Evolutionary conservation across 2,113 vertebrate species (phyloP), one percentile per base, ranked within the genome.

Genomic region (Camelus dromedarius): DNA sequence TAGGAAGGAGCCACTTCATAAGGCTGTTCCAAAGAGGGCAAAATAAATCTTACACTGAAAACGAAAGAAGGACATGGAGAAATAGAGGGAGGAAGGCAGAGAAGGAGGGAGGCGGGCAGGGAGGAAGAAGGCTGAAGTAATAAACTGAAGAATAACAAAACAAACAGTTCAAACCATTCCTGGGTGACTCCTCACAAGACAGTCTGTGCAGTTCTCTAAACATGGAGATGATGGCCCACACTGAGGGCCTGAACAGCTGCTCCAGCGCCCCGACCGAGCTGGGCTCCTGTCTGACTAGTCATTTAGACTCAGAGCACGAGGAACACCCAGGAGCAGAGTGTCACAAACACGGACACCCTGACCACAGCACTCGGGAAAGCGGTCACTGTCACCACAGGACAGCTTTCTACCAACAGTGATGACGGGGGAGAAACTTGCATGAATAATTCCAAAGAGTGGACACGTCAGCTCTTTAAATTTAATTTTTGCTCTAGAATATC

Each of bases 141-240:
- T 66, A 81, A 84, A 85, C 5, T 9, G 14, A 79, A 56, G 77
- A 70, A 20, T 0, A 93, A 81, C 16, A 64, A 73, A 93, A 80
- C n/a, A 30, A 93, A 64, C 9, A 48, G 70, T 70, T 50, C 14
- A 46, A 32, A 89, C 66, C 35, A 9, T 42, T n/a, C 84, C 42
- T 32, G 46, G 10, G 52, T 66, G 79, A 81, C 66, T 60, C 72
- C 48, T 81, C 83, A 52, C 42, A 48, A 66, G 60, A 42, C 14
- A 69, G 64, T 15, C 80, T 50, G 70, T n/a, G 30, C 75, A 11
- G 3, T 20, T 32, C 32, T 28, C 69, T 52, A 10, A 35, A 26
- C 1, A 12, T 3, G 3, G 0, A 10, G 22, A 54, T 52, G 48
- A 58, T 0, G 2, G 30, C 13, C 13, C n/a, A 18, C 35, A 20